These are phyloP conservation scores for Gibbula magus DNA, from an alignment of 2,888 invertebrate genomes.

Conservation along the genomic window DNA sequence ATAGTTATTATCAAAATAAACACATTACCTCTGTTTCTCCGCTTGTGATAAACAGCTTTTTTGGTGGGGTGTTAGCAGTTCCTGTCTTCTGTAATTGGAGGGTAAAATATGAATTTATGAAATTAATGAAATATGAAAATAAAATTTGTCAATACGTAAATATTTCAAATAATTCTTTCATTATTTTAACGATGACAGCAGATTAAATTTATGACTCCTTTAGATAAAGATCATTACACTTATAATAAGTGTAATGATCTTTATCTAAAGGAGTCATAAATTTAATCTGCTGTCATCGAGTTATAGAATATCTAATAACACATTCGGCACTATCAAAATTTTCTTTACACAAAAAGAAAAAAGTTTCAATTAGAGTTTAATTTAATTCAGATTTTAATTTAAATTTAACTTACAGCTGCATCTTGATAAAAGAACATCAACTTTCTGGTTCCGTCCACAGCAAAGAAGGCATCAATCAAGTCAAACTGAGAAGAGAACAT, in stretches of 20 bases:
- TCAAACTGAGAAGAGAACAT: conserved; percentile 69
- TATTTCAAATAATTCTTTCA: no score
- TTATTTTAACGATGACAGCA: no score
- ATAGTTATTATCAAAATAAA: neutral
- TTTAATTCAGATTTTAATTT: no score
- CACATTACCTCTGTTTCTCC: conserved; percentile 71
- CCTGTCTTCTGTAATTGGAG: neutral
- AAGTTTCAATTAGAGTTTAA: no score
- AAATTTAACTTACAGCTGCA: conserved; percentile 45
- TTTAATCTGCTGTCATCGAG: no score
- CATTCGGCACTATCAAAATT: no score
- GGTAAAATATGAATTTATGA: neutral
- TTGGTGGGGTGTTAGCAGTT: conserved; percentile 46
- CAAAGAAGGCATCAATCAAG: conserved; percentile 72
- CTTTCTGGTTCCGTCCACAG: conserved; percentile 69
- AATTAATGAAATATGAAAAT: no score
- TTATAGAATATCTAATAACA: no score
- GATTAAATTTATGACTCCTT: no score
- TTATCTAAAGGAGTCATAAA: neutral
- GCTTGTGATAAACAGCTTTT: conserved; percentile 71
- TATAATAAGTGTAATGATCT: neutral
- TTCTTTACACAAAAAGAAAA: no score
- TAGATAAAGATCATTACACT: neutral
- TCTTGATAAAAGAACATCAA: conserved; percentile 75
- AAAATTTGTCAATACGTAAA: no score